Conservation (phyloP, 2,888 invertebrate genomes). For the Cantharis rufa region DNA sequence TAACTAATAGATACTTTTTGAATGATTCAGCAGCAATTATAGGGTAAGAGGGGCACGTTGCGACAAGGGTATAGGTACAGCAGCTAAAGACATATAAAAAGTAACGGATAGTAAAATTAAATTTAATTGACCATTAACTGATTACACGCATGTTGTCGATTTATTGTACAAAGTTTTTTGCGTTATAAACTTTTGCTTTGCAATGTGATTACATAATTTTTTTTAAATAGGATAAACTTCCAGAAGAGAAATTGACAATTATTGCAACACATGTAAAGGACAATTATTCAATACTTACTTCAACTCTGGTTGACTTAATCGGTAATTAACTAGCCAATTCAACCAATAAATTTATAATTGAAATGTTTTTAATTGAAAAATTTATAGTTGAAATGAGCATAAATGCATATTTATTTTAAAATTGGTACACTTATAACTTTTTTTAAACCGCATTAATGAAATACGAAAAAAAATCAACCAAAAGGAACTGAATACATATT, state of each 20-base stretch:
- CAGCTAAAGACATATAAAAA: not conserved
- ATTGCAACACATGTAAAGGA: not conserved
- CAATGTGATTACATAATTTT: not conserved
- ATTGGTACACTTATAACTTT: too few relatives aligned
- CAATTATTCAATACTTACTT: too few relatives aligned
- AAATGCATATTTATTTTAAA: too few relatives aligned
- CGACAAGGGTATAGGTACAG: not conserved
- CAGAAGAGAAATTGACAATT: not conserved
- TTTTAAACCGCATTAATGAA: too few relatives aligned
- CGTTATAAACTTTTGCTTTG: not conserved
- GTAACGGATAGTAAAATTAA: not conserved
- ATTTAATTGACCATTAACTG: not conserved
- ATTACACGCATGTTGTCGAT: not conserved
- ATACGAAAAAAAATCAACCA: too few relatives aligned
- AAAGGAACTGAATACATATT: too few relatives aligned
- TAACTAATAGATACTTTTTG: too few relatives aligned
- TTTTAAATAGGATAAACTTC: not conserved
- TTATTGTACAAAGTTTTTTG: not conserved
- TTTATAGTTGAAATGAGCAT: too few relatives aligned
- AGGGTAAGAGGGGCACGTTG: not conserved
- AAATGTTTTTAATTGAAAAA: too few relatives aligned
- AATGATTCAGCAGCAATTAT: not conserved
- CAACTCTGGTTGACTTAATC: too few relatives aligned
- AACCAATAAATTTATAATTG: too few relatives aligned
- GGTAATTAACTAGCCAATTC: too few relatives aligned